Conservation (phyloP, 2,797 vertebrate species). For the Channa striata region DNA sequence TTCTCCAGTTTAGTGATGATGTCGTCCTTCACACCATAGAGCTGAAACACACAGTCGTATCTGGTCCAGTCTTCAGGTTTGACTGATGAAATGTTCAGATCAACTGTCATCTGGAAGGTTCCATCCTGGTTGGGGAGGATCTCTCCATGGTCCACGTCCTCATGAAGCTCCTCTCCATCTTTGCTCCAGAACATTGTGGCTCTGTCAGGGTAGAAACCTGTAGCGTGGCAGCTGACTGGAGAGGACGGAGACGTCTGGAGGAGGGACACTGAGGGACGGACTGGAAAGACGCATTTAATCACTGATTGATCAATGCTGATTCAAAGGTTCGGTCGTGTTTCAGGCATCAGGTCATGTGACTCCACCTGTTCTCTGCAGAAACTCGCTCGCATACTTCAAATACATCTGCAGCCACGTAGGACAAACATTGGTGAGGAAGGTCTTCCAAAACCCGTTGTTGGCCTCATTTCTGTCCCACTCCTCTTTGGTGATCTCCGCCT, state of each 20-base stretch:
- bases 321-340: too few relatives aligned
- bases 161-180: too few relatives aligned
- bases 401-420: not conserved
- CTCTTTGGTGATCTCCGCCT: constrained; percentile 20
- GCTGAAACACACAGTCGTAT: constrained; percentile 67
- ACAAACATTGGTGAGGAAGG: not conserved
- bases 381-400: not conserved
- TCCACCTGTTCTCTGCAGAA: too few relatives aligned
- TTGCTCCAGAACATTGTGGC: too few relatives aligned
- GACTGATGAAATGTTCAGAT: constrained; percentile 42
- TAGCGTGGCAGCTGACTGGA: not conserved
- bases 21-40: constrained; percentile 40
- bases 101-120: not conserved
- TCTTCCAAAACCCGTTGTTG: not conserved
- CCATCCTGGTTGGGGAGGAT: too few relatives aligned
- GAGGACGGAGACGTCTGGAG: constrained; percentile 51
- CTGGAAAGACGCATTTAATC: not conserved
- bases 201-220: too few relatives aligned
- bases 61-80: constrained; percentile 38
- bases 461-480: not conserved
- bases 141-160: too few relatives aligned
- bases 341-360: too few relatives aligned
- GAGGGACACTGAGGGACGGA: constrained; percentile 39
- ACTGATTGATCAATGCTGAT: too few relatives aligned
- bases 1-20: constrained; percentile 25